Evolutionary conservation across 2,888 invertebrate genomes (phyloP), one percentile per base, ranked within the genome.

Genomic region (Lissonota sp.): DNA sequence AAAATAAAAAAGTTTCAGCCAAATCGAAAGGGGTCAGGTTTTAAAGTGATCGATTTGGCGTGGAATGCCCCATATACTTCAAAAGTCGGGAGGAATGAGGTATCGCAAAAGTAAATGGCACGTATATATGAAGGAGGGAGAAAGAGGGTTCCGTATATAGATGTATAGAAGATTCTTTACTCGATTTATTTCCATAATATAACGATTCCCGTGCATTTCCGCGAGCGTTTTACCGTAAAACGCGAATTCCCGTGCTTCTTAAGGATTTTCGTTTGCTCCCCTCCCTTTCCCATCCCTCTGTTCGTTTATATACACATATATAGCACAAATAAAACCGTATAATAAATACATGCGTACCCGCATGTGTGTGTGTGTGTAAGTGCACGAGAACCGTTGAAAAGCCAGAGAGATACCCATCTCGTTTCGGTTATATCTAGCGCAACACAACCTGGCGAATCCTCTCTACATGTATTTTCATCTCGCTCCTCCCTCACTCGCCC

Each of bases 121-220:
- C 26, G 26, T 14, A 51, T 75, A 78, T 60, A 82, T 53, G 53
- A 26, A 55, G 42, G 39, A 53, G 39, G 71, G 53, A 55, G 60
- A 51, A 16, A 53, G 39, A 71, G 60, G 53, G 49, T 44, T 49
- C 57, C 49, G 58, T 64, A 63, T 58, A 58, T 75, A 26, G 49
- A 70, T 51, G 75, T 58, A 63, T 63, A 72, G 57, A 8, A 26
- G 14, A 53, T 53, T 55, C 5, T 26, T 26, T 26, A 26, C 63
- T 58, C 72, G 63, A 82, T 83, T 82, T 79, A 88, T 88, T 89
- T 88, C 87, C 88, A 88, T 89, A 89, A 89, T 87, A 84, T 79
- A 51, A 58, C 83, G 83, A 88, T 89, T 88, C 78, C 74, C 82
- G 82, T 83, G 86, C 84, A 86, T 86, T 84, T 85, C 84, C 76